These are phyloP conservation scores for Hippoglossus hippoglossus DNA, from an alignment of 2,797 vertebrate genomes.

Conservation along the genomic window DNA sequence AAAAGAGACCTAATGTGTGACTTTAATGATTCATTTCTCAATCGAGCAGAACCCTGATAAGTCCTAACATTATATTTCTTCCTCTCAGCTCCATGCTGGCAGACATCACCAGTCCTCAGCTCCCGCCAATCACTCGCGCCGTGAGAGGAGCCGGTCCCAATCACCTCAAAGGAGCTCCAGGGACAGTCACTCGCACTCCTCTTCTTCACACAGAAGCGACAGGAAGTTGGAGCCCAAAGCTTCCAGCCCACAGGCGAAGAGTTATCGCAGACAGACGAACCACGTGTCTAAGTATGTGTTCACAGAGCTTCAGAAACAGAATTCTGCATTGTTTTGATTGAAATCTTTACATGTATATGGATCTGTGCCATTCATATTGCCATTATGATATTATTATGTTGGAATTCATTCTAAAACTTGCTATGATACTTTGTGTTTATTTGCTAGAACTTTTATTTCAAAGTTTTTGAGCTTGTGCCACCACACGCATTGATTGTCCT, in stretches of 20 bases:
- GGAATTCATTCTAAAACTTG: not conserved
- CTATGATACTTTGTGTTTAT: no score
- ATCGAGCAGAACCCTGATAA: not conserved
- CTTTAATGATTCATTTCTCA: not conserved
- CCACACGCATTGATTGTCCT: no score
- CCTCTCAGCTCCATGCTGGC: slow-evolving; percentile 78
- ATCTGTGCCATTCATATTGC: not conserved
- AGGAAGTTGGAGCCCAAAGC: slow-evolving; percentile 71
- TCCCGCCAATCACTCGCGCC: slow-evolving; percentile 53
- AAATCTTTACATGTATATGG: not conserved
- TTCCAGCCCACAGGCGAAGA: slow-evolving; percentile 75
- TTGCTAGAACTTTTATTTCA: no score
- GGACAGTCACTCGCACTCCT: slow-evolving; percentile 50
- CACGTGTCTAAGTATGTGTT: slow-evolving; percentile 85
- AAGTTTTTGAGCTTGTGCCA: no score
- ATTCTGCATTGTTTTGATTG: not conserved
- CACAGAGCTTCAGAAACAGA: not conserved
- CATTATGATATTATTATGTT: not conserved
- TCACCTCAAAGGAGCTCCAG: slow-evolving; percentile 78
- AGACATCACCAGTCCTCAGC: slow-evolving; percentile 66
- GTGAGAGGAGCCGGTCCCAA: slow-evolving; percentile 78
- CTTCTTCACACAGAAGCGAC: slow-evolving; percentile 60
- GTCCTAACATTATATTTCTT: not conserved
- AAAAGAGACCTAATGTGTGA: not conserved
- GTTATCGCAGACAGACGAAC: slow-evolving; percentile 73